phyloP scores from a whole-genome alignment of 2,113 vertebrate genomes.

The Xiphophorus couchianus region DNA sequence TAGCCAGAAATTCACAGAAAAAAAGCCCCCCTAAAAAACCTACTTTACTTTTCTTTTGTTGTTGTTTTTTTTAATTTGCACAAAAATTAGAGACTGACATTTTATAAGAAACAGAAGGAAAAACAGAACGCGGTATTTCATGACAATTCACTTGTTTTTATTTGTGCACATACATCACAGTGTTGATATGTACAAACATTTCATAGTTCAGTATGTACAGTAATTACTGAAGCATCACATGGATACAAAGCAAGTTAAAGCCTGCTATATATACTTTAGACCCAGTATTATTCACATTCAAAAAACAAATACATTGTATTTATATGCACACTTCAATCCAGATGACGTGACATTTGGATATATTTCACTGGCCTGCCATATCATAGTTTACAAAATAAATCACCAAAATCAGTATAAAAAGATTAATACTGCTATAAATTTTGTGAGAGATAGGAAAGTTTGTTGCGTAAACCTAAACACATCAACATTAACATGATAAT shows the following conservation, averaged over 20 bases:
- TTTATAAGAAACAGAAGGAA: neutral
- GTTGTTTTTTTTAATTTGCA: neutral
- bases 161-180: slow-evolving; percentile 27
- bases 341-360: slow-evolving; percentile 32
- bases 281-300: slow-evolving; percentile 40
- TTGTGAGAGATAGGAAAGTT: slow-evolving; percentile 3
- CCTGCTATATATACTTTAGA: slow-evolving; percentile 5
- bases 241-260: slow-evolving; percentile 40
- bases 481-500: neutral
- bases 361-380: slow-evolving; percentile 29
- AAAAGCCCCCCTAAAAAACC: no score
- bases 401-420: slow-evolving; percentile 7
- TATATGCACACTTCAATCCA: slow-evolving; percentile 46
- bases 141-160: slow-evolving; percentile 26
- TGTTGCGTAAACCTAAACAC: neutral
- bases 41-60: neutral
- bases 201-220: slow-evolving; percentile 9
- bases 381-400: slow-evolving; percentile 27
- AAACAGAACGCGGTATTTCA: neutral
- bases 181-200: slow-evolving; percentile 13
- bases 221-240: slow-evolving; percentile 22
- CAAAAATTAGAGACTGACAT: neutral
- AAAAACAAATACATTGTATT: slow-evolving; percentile 70
- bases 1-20: neutral
- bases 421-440: slow-evolving; percentile 16